phyloP scores from a whole-genome alignment of 2,888 invertebrate species.

The Andrena praecox region DNA sequence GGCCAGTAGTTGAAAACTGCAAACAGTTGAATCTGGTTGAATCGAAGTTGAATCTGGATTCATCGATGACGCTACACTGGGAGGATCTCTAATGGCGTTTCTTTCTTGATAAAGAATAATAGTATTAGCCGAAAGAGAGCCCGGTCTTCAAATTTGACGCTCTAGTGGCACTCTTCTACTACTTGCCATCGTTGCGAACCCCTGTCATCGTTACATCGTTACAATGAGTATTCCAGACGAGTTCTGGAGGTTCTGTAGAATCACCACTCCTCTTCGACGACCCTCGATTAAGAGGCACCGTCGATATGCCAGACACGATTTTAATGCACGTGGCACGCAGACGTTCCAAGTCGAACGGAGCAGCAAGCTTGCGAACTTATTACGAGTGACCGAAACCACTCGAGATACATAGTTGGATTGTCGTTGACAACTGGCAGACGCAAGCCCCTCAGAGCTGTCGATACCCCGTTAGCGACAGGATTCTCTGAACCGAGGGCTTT shows the following conservation, averaged over 20 bases:
- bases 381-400: conserved; percentile 43
- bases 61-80: too few species aligned
- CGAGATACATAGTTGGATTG: conserved; percentile 53
- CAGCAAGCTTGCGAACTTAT: conserved; percentile 37
- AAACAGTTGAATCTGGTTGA: too few species aligned
- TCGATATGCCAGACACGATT: conserved; percentile 17
- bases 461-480: conserved; percentile 41
- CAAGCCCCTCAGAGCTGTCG: conserved; percentile 25
- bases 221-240: background rate
- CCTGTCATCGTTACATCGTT: background rate
- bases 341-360: background rate
- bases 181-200: background rate
- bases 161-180: background rate
- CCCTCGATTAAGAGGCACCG: background rate
- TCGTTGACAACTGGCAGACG: conserved; percentile 55
- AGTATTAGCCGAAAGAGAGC: background rate
- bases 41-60: too few species aligned
- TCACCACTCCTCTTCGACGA: conserved; percentile 5
- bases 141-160: too few species aligned
- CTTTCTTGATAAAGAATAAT: background rate
- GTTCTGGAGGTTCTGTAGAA: conserved; percentile 7
- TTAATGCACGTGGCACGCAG: conserved; percentile 22
- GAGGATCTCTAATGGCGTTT: too few species aligned
- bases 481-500: conserved; percentile 38
- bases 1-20: too few species aligned